Conservation (phyloP, 2,888 invertebrate species). For the Habrosyne pyritoides region DNA sequence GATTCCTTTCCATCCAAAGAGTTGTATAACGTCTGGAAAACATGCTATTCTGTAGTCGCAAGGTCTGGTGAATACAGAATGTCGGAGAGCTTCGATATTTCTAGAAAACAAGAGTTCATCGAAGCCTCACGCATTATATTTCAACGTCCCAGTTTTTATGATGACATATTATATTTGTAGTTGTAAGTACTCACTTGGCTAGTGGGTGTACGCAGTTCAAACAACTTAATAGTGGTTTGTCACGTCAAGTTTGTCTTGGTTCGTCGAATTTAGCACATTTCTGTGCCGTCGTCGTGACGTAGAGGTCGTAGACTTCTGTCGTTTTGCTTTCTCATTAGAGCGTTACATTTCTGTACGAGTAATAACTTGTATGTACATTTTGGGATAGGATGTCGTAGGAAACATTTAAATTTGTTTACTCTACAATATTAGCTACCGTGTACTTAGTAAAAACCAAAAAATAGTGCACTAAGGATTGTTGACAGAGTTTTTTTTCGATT, state of each 20-base stretch:
- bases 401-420: neutral
- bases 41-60: too few species aligned
- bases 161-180: slow-evolving; percentile 48
- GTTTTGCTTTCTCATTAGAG: slow-evolving; percentile 76
- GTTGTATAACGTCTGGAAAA: too few species aligned
- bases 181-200: slow-evolving; percentile 12
- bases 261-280: slow-evolving; percentile 76
- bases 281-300: slow-evolving; percentile 55
- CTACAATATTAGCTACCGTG: neutral
- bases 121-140: slow-evolving; percentile 19
- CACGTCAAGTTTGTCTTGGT: slow-evolving; percentile 70
- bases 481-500: too few species aligned
- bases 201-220: slow-evolving; percentile 47
- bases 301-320: slow-evolving; percentile 67
- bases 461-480: too few species aligned
- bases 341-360: slow-evolving; percentile 63
- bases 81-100: too few species aligned
- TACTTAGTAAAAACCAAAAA: too few species aligned
- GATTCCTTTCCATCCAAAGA: too few species aligned
- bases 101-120: slow-evolving; percentile 13
- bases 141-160: slow-evolving; percentile 43
- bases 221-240: slow-evolving; percentile 66
- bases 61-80: too few species aligned
- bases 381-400: slow-evolving; percentile 22
- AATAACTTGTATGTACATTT: slow-evolving; percentile 31